Conservation (phyloP, 2,888 invertebrate species). For the Eurois occulta region DNA sequence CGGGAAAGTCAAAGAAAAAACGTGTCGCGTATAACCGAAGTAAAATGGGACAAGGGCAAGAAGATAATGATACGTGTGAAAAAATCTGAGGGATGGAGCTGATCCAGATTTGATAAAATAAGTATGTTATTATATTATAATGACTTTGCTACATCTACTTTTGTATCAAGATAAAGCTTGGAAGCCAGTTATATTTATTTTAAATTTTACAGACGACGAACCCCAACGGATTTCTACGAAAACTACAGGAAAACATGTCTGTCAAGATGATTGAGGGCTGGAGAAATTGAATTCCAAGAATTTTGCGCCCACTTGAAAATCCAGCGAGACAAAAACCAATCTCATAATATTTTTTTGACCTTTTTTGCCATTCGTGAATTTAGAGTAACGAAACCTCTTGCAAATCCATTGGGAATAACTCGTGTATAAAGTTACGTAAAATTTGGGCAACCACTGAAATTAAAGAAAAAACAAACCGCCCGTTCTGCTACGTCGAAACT, state of each 20-base stretch:
- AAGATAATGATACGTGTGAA: background rate
- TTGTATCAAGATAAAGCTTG: background rate
- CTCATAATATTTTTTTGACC: background rate
- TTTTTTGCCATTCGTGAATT: slow-evolving; percentile 1
- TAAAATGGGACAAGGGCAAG: background rate
- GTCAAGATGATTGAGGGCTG: slow-evolving; percentile 5
- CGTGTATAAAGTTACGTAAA: background rate
- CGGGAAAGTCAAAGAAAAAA: background rate
- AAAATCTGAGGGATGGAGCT: background rate
- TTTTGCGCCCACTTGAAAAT: background rate
- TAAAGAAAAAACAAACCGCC: background rate
- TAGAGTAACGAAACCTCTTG: background rate
- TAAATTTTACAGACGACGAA: background rate
- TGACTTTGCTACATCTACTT: background rate
- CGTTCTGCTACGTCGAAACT: slow-evolving; percentile 10
- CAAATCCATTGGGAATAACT: slow-evolving; percentile 8
- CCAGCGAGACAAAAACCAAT: background rate
- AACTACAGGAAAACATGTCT: background rate
- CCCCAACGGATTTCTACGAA: background rate
- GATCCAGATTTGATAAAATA: background rate
- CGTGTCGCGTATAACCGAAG: background rate
- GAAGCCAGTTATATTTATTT: background rate
- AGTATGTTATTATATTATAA: background rate
- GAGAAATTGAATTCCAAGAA: background rate
- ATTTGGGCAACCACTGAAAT: slow-evolving; percentile 16